Conservation (phyloP, 2,888 invertebrate genomes). For the Bellardia pandia region DNA sequence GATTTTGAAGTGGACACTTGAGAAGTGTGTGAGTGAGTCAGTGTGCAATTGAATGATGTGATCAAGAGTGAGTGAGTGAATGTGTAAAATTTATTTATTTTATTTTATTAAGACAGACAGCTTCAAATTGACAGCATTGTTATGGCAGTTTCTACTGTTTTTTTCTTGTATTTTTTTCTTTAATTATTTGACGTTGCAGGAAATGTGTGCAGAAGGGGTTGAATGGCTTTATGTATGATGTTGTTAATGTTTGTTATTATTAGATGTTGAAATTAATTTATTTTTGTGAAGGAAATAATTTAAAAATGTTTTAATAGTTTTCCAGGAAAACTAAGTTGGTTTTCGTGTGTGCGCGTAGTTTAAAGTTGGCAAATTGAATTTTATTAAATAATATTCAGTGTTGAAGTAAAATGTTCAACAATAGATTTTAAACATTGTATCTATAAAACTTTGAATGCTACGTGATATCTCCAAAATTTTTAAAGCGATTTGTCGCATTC, state of each 20-base stretch:
- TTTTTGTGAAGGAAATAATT: neutral
- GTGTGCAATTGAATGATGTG: neutral
- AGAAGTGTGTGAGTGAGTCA: slow-evolving; percentile 46
- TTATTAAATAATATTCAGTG: too few relatives aligned
- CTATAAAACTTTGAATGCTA: too few relatives aligned
- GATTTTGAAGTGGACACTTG: slow-evolving; percentile 61
- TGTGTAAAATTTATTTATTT: neutral
- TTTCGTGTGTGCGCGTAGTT: too few relatives aligned
- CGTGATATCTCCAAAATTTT: too few relatives aligned
- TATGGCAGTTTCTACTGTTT: neutral
- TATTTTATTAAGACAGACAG: slow-evolving; percentile 34
- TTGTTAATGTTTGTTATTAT: slow-evolving; percentile 11
- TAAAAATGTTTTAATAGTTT: neutral
- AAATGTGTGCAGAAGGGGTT: slow-evolving; percentile 6
- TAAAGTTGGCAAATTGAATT: too few relatives aligned
- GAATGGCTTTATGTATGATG: neutral
- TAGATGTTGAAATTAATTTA: slow-evolving; percentile 15
- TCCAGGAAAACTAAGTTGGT: neutral
- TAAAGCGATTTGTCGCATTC: too few relatives aligned
- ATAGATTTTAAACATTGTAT: too few relatives aligned
- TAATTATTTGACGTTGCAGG: neutral
- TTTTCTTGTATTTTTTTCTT: neutral
- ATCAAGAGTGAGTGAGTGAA: neutral
- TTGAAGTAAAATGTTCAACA: too few relatives aligned
- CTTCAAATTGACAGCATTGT: slow-evolving; percentile 35